A percentile compares a stretch with the other conserved stretches of the same genome.
phyloP scores from a whole-genome alignment of 2,888 invertebrate genomes.

The Heteromurus nitidus region DNA sequence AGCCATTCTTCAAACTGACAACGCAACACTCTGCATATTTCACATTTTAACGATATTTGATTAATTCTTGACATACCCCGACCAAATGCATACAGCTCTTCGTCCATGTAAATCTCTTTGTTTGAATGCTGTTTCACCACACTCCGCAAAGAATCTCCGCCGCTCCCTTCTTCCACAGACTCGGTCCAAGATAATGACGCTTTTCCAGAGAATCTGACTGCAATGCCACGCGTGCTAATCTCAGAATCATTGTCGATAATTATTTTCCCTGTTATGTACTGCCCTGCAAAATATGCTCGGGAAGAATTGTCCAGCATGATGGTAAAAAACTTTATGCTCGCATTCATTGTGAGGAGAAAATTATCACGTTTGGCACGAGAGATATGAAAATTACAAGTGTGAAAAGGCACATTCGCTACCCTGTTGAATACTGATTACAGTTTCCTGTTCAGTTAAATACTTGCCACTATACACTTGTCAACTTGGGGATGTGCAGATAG shows the following conservation, averaged over 20 bases:
- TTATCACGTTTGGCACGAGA: too few species aligned
- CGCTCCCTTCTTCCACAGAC: slow-evolving; percentile 35
- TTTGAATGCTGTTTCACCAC: slow-evolving; percentile 59
- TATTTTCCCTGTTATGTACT: slow-evolving; percentile 80
- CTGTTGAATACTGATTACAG: too few species aligned
- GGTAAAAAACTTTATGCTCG: slow-evolving; percentile 74
- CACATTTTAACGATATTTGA: background rate
- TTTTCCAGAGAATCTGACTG: slow-evolving; percentile 40
- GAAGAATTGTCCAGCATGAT: slow-evolving; percentile 85
- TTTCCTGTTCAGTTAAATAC: too few species aligned
- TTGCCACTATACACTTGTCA: too few species aligned
- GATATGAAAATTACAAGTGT: too few species aligned
- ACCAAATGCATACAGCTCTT: slow-evolving; percentile 51
- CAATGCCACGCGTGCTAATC: slow-evolving; percentile 83
- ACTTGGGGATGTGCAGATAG: too few species aligned
- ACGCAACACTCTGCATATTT: background rate
- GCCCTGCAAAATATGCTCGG: slow-evolving; percentile 81
- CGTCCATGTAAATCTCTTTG: slow-evolving; percentile 58
- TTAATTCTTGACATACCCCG: slow-evolving; percentile 19
- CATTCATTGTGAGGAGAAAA: too few species aligned
- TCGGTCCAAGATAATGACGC: slow-evolving; percentile 44
- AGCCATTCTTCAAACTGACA: too few species aligned
- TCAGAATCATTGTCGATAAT: slow-evolving; percentile 79
- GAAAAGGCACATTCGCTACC: too few species aligned
- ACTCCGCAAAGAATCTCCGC: slow-evolving; percentile 35